phyloP scores from a whole-genome alignment of 2,113 vertebrate genomes.

The Odobenus rosmarus region DNA sequence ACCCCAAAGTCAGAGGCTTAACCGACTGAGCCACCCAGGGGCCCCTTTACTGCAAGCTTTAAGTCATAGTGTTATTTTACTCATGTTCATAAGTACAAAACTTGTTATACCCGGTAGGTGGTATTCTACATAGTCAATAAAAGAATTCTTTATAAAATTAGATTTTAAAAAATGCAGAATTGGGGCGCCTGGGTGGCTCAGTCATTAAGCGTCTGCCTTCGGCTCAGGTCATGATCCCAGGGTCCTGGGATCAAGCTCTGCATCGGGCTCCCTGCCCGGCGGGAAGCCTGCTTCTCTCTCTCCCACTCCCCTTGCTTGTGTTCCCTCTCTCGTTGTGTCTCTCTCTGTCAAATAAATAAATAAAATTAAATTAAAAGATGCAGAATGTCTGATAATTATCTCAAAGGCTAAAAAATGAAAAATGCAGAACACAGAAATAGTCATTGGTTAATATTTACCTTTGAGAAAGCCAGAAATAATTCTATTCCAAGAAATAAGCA shows the following conservation, averaged over 20 bases:
- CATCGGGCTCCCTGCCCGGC: no score
- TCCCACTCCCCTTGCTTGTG: no score
- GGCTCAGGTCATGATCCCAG: no score
- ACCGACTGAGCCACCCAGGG: no score
- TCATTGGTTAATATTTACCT: constrained; percentile 12
- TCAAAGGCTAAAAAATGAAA: constrained; percentile 54
- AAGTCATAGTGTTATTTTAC: constrained; percentile 23
- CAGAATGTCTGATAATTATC: constrained; percentile 52
- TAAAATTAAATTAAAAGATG: not conserved
- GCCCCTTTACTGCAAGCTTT: not conserved
- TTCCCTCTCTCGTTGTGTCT: no score
- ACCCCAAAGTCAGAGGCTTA: no score
- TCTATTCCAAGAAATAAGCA: constrained; percentile 59
- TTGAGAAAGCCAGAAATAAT: constrained; percentile 58
- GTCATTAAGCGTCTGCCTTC: no score
- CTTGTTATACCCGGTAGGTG: not conserved
- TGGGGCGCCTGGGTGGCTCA: no score
- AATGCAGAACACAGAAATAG: constrained; percentile 48
- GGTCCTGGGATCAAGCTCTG: no score
- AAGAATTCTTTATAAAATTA: constrained; percentile 62
- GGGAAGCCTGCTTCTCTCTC: no score
- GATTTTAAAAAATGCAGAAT: constrained; percentile 49
- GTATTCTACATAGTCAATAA: constrained; percentile 39
- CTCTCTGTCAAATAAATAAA: no score
- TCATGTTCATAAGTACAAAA: constrained; percentile 56